Evolutionary conservation across 2,113 vertebrate genomes (phyloP), one percentile per base, ranked within the genome.

Genomic region (Gambusia holbrooki): DNA sequence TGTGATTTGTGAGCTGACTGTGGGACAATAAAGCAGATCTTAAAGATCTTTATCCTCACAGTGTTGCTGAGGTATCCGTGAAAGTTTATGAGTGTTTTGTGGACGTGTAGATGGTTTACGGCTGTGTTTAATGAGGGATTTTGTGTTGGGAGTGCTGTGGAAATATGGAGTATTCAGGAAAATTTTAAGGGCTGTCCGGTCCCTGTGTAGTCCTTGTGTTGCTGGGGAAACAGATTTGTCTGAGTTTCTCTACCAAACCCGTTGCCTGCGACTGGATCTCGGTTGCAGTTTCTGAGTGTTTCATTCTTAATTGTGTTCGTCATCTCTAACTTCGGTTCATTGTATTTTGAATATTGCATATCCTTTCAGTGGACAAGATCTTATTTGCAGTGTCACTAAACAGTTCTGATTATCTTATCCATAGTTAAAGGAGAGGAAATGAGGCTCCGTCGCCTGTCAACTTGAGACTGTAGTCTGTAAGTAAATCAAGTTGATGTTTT

Each of bases 401-500:
- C 3, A 3, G 19, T 10, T 58, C 17, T 73, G 70, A 29, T 68
- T 33, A 45, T 54, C 32, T 51, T 75, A 63, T 28, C 11, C 35
- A 10, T 13, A 1, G 29, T 45, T 54, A 70, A 42, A 73, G 66
- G 75, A 42, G 62, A 68, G 19, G 71, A 78, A 76, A 76, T 68
- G 37, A 80, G 58, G 73, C 29, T 35, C 66, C 68, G 3, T 28
- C 65, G 48, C 51, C 64, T 63, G 11, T 37, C 30, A 67, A 35
- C 27, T 42, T 72, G 48, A 69, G 48, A 64, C 58, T 33, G 65
- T 65, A 76, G 67, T 11, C n/a, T 62, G 40, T 81, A 62, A 77
- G 62, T 54, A 66, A 81, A 77, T 81, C 72, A 83, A 71, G 37
- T 60, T n/a, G n/a, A 28, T 30, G 64, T 69, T 66, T 54, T 30